Base-by-base conservation (phyloP, 2,888 invertebrate species). In the Dione juno region DNA sequence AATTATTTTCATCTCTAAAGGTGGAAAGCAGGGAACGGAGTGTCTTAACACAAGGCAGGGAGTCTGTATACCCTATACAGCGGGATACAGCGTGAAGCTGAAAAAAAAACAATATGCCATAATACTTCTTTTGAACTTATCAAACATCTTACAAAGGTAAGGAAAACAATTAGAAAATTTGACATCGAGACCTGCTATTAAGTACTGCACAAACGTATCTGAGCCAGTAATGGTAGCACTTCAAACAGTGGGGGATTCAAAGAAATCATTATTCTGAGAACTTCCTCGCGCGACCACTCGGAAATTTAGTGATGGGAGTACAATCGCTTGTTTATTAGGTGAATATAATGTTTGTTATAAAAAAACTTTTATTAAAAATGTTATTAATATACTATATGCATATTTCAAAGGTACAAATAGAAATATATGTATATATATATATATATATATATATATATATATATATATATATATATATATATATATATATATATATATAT, bases 211-310 rank as follows among this genome's bases (percentile, higher is more conserved):
- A 90, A 88, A 87, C 92, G 91, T 90, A 91, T 89, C 89, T 87
- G 74, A 77, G 82, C 82, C 86, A 79, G 90, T 92, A 92, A 92
- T 91, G 88, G 90, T 79, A 83, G 83, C 86, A 84, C 91, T 89
- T 89, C 90, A 91, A 90, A 92, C 90, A 88, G 86, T 82, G 83
- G 81, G 81, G 83, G 85, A 84, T 87, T 92, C 92, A 91, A 92
- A 92, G 92, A 92, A 92, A 92, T 92, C 92, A 92, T 92, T 92
- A 92, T 92, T 92, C 90, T 88, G 86, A 88, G 87, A 88, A 89
- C 85, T 90, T 88, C 89, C 87, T 87, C 84, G 86, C 86, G 89
- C 91, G 90, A 91, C 90, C 92, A 91, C 92, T 92, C 88, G 90
- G 88, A 88, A 90, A 88, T 70, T 19, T 82, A 86, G 84, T 67